Conservation (phyloP, 2,113 vertebrate species). For the Todiramphus chloris region DNA sequence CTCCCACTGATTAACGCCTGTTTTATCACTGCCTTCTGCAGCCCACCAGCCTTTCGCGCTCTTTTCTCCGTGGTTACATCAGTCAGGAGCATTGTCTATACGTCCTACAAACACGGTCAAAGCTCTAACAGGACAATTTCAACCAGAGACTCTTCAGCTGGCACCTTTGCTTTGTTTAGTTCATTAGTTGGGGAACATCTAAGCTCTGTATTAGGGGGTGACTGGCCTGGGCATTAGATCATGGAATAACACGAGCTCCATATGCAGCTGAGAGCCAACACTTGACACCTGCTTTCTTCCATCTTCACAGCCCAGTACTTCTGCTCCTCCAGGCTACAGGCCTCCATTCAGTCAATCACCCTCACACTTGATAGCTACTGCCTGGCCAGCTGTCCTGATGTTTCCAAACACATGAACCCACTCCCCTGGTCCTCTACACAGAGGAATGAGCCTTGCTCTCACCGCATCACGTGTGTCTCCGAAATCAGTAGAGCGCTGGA, state of each 20-base stretch:
- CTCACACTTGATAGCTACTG: slow-evolving; percentile 46
- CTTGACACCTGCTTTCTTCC: background rate
- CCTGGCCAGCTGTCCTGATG: background rate
- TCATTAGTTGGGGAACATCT: background rate
- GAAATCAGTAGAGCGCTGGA: background rate
- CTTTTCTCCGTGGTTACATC: background rate
- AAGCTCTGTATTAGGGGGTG: background rate
- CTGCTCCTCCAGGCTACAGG: background rate
- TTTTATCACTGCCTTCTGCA: background rate
- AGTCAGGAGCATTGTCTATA: background rate
- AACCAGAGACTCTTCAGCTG: background rate
- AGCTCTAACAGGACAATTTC: background rate
- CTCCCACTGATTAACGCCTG: background rate
- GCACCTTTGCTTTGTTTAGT: slow-evolving; percentile 35
- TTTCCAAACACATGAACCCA: background rate
- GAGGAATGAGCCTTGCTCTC: background rate
- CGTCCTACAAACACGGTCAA: fast-evolving
- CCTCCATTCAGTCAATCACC: slow-evolving; percentile 6
- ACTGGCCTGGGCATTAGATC: background rate
- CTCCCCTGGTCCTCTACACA: background rate
- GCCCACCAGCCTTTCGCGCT: background rate
- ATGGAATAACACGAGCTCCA: background rate
- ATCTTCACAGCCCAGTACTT: background rate
- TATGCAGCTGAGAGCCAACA: slow-evolving; percentile 35
- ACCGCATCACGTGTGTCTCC: background rate